A percentile compares a stretch with the other conserved stretches of the same genome.
phyloP scores from a whole-genome alignment of 1,140 invertebrate species.

The Drosophila pallidifrons region DNA sequence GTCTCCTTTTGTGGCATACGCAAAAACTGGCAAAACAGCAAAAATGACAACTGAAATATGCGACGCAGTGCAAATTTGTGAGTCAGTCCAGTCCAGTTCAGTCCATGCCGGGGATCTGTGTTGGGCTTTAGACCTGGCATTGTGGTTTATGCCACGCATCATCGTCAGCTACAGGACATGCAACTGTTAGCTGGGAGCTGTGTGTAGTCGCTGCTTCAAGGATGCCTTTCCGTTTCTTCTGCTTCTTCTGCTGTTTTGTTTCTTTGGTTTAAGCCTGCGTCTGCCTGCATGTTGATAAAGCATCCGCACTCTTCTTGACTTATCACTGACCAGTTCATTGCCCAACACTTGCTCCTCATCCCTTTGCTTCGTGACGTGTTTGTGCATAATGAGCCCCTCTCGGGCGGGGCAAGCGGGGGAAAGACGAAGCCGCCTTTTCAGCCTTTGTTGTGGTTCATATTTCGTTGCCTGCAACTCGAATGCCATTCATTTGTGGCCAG shows the following conservation, averaged over 20 bases:
- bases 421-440: not conserved
- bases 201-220: conserved; percentile 18
- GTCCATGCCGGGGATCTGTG: conserved; percentile 23
- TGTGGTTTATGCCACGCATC: conserved; percentile 63
- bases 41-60: conserved; percentile 79
- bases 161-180: conserved; percentile 27
- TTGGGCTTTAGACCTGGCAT: conserved; percentile 46
- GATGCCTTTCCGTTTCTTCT: conserved; percentile 12
- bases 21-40: conserved; percentile 74
- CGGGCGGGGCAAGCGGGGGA: not conserved
- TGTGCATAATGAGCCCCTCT: conserved; percentile 61
- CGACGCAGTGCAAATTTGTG: conserved; percentile 61
- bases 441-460: conserved; percentile 59
- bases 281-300: conserved; percentile 33
- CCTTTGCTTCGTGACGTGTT: conserved; percentile 46
- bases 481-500: conserved; percentile 63
- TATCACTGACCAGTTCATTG: conserved; percentile 37
- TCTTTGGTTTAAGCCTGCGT: conserved; percentile 21
- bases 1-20: conserved; percentile 43
- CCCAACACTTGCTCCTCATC: conserved; percentile 6
- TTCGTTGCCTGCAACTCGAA: conserved; percentile 46
- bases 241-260: conserved; percentile 17
- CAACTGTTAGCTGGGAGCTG: not conserved
- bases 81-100: conserved; percentile 19
- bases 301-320: conserved; percentile 29